phyloP scores from a whole-genome alignment of 2,113 vertebrate genomes.

The Microtus ochrogaster region DNA sequence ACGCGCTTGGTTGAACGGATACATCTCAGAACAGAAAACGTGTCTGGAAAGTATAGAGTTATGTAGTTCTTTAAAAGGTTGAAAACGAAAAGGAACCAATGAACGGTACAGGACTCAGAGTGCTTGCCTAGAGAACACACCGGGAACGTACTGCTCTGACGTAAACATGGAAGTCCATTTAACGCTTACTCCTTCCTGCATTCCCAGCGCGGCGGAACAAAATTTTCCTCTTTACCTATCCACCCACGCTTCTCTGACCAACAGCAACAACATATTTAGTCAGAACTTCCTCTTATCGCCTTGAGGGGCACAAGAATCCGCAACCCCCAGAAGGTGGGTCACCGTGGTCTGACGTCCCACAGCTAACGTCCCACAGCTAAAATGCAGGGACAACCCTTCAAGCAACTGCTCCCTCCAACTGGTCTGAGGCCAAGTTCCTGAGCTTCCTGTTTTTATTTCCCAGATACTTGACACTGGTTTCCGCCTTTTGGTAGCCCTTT shows the following conservation, averaged over 20 bases:
- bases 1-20: background rate
- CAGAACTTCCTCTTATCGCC: background rate
- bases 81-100: background rate
- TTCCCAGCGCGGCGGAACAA: background rate
- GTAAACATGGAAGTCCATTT: background rate
- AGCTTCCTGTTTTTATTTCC: slow-evolving; percentile 83
- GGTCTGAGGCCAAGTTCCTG: slow-evolving; percentile 73
- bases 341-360: slow-evolving; percentile 46
- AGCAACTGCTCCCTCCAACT: slow-evolving; percentile 65
- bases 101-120: background rate
- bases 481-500: slow-evolving; percentile 67
- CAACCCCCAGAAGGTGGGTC: slow-evolving; percentile 55
- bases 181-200: background rate
- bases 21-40: background rate
- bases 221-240: background rate
- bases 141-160: background rate
- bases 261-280: background rate
- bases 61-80: background rate
- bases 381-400: slow-evolving; percentile 52
- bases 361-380: slow-evolving; percentile 68
- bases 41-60: background rate
- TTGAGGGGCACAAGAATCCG: slow-evolving; percentile 42
- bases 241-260: background rate
- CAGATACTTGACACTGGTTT: slow-evolving; percentile 73
- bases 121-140: background rate